Evolutionary conservation across 1,140 invertebrate species (phyloP).

Genomic region (Tetramorium parvispinum): DNA sequence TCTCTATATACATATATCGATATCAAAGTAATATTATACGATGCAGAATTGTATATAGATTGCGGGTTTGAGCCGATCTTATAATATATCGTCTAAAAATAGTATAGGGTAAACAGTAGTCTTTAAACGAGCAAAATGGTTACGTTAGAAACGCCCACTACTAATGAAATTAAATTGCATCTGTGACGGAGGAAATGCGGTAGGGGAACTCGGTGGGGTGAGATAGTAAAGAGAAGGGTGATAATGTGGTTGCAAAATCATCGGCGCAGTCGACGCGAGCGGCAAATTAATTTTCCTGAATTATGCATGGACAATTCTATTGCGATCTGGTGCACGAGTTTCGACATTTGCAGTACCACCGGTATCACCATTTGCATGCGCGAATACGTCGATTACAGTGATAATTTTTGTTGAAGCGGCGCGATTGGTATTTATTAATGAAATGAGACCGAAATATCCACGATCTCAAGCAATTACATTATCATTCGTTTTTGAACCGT

Average conservation of each 20-base stretch:
- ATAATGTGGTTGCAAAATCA: constrained; percentile 56
- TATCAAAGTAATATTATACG: not conserved
- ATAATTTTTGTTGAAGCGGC: not conserved
- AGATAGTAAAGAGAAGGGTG: constrained; percentile 18
- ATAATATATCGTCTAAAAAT: constrained; percentile 52
- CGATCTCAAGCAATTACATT: not conserved
- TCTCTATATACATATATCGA: not conserved
- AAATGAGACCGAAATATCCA: not conserved
- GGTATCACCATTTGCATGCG: constrained; percentile 7
- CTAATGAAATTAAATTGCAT: constrained; percentile 58
- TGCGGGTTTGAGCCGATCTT: constrained; percentile 17
- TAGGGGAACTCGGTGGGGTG: not conserved
- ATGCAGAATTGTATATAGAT: constrained; percentile 10
- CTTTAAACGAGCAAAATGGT: constrained; percentile 52
- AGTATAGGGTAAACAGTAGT: constrained; percentile 41
- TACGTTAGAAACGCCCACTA: constrained; percentile 53
- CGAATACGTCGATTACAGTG: not conserved
- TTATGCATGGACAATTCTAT: constrained; percentile 50
- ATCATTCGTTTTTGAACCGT: not conserved
- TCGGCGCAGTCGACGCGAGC: not conserved
- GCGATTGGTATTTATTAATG: not conserved
- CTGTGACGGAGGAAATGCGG: constrained; percentile 35
- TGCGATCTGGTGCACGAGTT: constrained; percentile 8
- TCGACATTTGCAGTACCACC: constrained; percentile 11
- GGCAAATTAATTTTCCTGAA: constrained; percentile 63